These are phyloP conservation scores for Mustela nigripes DNA, from an alignment of 2,113 vertebrate species.

Conservation along the genomic window DNA sequence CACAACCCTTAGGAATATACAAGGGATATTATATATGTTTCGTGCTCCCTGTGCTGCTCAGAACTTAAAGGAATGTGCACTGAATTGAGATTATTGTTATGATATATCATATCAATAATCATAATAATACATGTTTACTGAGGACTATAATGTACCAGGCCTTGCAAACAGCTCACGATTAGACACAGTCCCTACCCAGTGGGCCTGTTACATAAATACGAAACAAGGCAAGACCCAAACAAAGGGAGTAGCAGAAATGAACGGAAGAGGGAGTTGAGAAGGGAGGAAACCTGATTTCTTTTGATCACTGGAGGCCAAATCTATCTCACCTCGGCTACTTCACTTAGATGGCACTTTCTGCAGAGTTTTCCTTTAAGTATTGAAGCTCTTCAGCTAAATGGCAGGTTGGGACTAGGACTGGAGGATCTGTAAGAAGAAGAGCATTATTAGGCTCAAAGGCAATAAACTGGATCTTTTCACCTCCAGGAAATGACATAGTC, in stretches of 20 bases:
- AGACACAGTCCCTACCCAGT: constrained; percentile 52
- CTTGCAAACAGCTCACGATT: constrained; percentile 43
- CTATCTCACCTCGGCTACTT: rapidly evolving
- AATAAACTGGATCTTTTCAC: neutral
- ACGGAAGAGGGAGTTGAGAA: neutral
- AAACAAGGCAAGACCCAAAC: constrained; percentile 42
- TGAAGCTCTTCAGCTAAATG: neutral
- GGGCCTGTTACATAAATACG: constrained; percentile 39
- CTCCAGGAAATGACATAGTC: neutral
- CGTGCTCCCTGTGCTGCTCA: neutral
- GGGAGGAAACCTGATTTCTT: neutral
- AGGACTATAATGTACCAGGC: constrained; percentile 50
- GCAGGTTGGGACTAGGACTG: neutral
- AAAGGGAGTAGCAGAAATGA: neutral
- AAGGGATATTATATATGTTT: neutral
- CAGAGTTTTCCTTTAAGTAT: neutral
- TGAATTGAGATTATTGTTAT: constrained; percentile 65
- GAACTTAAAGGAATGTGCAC: constrained; percentile 53
- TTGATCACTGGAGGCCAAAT: neutral
- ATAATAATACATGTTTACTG: constrained; percentile 64
- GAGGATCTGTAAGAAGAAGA: neutral
- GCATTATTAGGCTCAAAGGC: neutral
- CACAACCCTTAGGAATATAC: neutral
- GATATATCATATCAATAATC: constrained; percentile 69
- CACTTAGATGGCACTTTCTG: neutral